phyloP scores from a whole-genome alignment of 2,113 vertebrate species.

The Danio rerio region GRCz12tu NC_133199.1:510001-510500 shows the following conservation, averaged over 20 bases:
- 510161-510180: conserved; percentile 42
- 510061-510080: conserved; percentile 9
- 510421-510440: neutral
- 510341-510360: conserved; percentile 10
- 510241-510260: conserved; percentile 43
- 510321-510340: conserved; percentile 10
- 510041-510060: neutral
- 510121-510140: conserved; percentile 45
- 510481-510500: no score
- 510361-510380: neutral
- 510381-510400: conserved; percentile 21
- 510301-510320: conserved; percentile 39
- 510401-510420: neutral
- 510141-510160: neutral
- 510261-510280: conserved; percentile 40
- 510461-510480: no score
- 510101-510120: conserved; percentile 42
- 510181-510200: conserved; percentile 36
- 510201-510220: conserved; percentile 51
- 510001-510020: neutral
- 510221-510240: conserved; percentile 39
- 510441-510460: no score
- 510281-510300: conserved; percentile 34
- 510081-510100: conserved; percentile 30
- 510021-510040: neutral